Base-by-base conservation (phyloP, 2,113 vertebrate genomes). In the Anoura caudifer region DNA sequence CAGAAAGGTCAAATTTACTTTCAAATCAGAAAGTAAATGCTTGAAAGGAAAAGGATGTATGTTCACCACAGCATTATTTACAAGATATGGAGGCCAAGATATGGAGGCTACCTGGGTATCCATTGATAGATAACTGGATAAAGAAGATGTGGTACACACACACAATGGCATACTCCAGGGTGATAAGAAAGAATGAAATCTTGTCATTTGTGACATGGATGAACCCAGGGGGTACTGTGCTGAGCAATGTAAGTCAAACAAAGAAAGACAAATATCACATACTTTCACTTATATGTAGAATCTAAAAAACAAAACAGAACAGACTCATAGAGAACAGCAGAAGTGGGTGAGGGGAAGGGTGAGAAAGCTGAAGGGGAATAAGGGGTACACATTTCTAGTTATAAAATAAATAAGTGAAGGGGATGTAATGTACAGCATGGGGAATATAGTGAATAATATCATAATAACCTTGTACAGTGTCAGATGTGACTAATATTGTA, bases 11-110 rank as follows among this genome's bases (percentile, higher is more conserved):
- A 82, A 72, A 82, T 75, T 85, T n/a, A n/a, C n/a, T n/a, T n/a
- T n/a, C n/a, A n/a, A n/a, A n/a, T n/a, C n/a, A n/a, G n/a, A 72
- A 95, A 96, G 41, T 22, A 93, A 79, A 65, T 54, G 19, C 33
- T 72, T 61, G 38, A 89, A 76, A 86, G 81, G 28, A 92, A 94
- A 75, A 36, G 33, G 47, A 14, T 41, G 10, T 45, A 26, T 45
- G 26, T 63, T 45, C 56, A 45, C 24, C 4, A 3, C 17, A 22
- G 56, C 28, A 83, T 63, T 63, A 14, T 22, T 82, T 63, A 45
- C 38, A 63, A 45, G 45, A n/a, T n/a, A n/a, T n/a, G n/a, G n/a
- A n/a, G 43, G 41, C 38, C 28, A 33, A 45, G 80, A 45, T 22
- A 63, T 33, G 56, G 38, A 82, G 61, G 28, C 56, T 22, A 45